phyloP scores from a whole-genome alignment of 2,888 invertebrate species.

The Xanthia icteritia region DNA sequence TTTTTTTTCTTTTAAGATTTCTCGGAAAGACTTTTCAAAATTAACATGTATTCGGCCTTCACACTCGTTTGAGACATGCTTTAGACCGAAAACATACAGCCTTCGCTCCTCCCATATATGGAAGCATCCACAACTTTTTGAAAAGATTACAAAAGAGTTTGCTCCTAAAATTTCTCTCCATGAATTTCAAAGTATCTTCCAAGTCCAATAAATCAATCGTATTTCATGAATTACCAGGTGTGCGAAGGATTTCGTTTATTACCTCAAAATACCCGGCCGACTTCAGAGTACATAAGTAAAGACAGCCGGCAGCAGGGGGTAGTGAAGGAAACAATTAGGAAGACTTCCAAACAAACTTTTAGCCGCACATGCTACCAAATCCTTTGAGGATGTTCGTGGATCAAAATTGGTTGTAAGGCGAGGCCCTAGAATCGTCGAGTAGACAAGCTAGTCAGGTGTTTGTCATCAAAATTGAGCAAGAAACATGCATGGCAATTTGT shows the following conservation, averaged over 20 bases:
- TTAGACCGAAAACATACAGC: neutral
- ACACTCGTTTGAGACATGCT: neutral
- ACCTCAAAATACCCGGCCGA: slow-evolving; percentile 1
- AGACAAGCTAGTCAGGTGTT: neutral
- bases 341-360: slow-evolving; percentile 44
- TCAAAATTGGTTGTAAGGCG: slow-evolving; percentile 22
- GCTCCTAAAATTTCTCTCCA: neutral
- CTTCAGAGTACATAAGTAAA: slow-evolving; percentile 9
- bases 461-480: neutral
- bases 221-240: slow-evolving; percentile 19
- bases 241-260: neutral
- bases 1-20: neutral
- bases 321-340: slow-evolving; percentile 48
- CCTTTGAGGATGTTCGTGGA: slow-evolving; percentile 27
- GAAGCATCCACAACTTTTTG: neutral
- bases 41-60: neutral
- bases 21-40: neutral
- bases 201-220: slow-evolving; percentile 30
- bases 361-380: slow-evolving; percentile 43
- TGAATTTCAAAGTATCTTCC: slow-evolving; percentile 1
- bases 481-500: neutral
- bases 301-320: slow-evolving; percentile 28
- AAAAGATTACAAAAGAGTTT: neutral
- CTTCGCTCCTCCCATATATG: neutral
- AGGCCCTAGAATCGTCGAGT: neutral